phyloP scores from a whole-genome alignment of 2,113 vertebrate species.

The Labeo rohita region DNA sequence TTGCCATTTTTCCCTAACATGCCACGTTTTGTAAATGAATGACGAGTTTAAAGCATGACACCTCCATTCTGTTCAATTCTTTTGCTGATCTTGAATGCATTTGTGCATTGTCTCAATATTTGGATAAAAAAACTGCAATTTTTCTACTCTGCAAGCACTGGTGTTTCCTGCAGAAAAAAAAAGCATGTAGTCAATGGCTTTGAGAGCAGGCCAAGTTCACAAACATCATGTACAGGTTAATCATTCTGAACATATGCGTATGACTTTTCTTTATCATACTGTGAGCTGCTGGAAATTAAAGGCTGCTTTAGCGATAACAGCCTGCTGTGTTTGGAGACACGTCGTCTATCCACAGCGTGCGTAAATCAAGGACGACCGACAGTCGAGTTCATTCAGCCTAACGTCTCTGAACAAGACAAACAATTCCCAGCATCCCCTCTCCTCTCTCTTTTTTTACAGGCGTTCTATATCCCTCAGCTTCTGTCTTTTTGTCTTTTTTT shows the following conservation, averaged over 20 bases:
- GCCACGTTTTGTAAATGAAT: not conserved
- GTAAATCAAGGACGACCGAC: constrained; percentile 23
- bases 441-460: constrained; percentile 22
- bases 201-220: not conserved
- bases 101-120: not conserved
- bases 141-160: not conserved
- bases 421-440: constrained; percentile 22
- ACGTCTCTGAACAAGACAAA: constrained; percentile 34
- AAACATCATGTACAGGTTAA: constrained; percentile 20
- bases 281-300: constrained; percentile 33
- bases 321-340: constrained; percentile 31
- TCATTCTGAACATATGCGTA: constrained; percentile 16
- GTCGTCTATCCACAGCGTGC: not conserved
- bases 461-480: constrained; percentile 31
- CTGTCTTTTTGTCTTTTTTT: constrained; percentile 44
- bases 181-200: not conserved
- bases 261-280: constrained; percentile 19
- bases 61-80: not conserved
- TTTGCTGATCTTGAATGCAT: not conserved
- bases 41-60: not conserved
- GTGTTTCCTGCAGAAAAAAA: not conserved
- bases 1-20: not conserved
- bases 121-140: not conserved
- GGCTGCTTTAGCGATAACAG: constrained; percentile 26
- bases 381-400: constrained; percentile 20